These are phyloP conservation scores for Sinodicranocentrus sp. DNA, from an alignment of 2,888 invertebrate species.

Conservation along the genomic window DNA sequence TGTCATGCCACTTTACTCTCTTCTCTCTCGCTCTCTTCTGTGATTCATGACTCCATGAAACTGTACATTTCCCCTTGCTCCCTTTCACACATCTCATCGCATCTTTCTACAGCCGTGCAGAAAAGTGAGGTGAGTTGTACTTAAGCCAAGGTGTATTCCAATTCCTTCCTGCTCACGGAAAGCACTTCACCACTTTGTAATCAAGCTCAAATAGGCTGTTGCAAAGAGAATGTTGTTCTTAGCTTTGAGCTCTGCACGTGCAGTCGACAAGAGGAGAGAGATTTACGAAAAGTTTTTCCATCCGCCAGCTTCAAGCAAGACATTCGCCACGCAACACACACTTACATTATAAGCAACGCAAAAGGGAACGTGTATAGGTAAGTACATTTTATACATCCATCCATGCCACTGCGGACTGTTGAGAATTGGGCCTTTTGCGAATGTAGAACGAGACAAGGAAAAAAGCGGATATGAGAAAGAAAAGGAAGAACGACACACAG, in stretches of 20 bases:
- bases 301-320: neutral
- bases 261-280: constrained; percentile 55
- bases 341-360: neutral
- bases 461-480: constrained; percentile 43
- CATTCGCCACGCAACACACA: neutral
- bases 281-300: constrained; percentile 52
- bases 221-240: constrained; percentile 39
- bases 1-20: constrained; percentile 13
- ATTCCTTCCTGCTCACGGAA: neutral
- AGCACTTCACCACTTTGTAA: constrained; percentile 14
- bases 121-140: constrained; percentile 17
- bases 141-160: constrained; percentile 22
- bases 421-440: constrained; percentile 37
- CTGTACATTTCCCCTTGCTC: constrained; percentile 6
- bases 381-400: neutral
- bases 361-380: neutral
- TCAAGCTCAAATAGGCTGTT: constrained; percentile 13
- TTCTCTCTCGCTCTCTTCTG: constrained; percentile 4
- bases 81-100: constrained; percentile 18
- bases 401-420: constrained; percentile 22
- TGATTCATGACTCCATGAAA: constrained; percentile 38
- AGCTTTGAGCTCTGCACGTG: constrained; percentile 67
- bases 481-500: constrained; percentile 51
- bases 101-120: neutral
- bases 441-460: constrained; percentile 46